Conservation (phyloP, 2,888 invertebrate genomes). For the Eupithecia subumbrata region DNA sequence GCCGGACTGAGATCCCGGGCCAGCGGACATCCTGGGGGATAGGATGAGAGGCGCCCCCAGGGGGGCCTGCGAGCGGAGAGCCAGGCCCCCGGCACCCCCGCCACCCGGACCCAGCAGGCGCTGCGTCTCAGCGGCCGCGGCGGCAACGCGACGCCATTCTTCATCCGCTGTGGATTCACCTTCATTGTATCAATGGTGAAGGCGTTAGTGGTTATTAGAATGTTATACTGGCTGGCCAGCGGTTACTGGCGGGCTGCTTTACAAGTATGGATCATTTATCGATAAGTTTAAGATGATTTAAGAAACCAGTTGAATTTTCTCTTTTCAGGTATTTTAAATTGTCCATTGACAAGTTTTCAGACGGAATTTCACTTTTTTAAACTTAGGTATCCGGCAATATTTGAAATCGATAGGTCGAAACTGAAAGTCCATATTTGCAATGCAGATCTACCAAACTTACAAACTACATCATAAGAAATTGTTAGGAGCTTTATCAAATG, state of each 20-base stretch:
- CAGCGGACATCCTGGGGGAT: conserved; percentile 94
- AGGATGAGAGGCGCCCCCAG: conserved; percentile 96
- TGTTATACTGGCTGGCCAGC: conserved; percentile 28
- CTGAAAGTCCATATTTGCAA: conserved; percentile 1
- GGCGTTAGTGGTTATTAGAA: conserved; percentile 40
- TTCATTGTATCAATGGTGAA: conserved; percentile 76
- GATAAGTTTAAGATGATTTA: not conserved
- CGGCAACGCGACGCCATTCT: conserved; percentile 93
- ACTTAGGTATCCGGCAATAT: not conserved
- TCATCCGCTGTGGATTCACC: conserved; percentile 88
- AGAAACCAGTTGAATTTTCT: not conserved
- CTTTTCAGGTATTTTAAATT: not conserved
- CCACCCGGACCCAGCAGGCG: conserved; percentile 86
- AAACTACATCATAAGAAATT: not conserved
- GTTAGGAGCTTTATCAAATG: conserved; percentile 6
- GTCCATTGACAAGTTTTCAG: not conserved
- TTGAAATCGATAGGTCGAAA: not conserved
- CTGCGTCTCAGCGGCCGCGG: conserved; percentile 92
- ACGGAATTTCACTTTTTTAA: not conserved
- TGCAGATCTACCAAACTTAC: conserved; percentile 2
- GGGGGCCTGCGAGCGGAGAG: conserved; percentile 88
- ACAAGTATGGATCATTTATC: not conserved
- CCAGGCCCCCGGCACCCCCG: conserved; percentile 81
- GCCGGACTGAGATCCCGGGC: conserved; percentile 89
- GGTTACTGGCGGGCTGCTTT: conserved; percentile 5